Conservation (phyloP, 2,888 invertebrate genomes). For the Leistus spinibarbis region DNA sequence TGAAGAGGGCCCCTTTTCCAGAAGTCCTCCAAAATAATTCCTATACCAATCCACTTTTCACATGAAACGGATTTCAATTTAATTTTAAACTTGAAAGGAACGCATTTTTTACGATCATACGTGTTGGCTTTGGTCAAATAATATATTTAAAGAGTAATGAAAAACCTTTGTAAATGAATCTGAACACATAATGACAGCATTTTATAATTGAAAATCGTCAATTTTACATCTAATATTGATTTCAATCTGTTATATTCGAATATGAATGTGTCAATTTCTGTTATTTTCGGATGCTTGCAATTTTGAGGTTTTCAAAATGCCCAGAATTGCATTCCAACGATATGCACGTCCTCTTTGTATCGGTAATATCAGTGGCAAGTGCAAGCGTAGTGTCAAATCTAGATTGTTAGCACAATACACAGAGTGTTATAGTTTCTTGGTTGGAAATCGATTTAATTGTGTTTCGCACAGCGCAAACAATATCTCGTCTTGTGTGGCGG, state of each 20-base stretch:
- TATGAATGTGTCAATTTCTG: no score
- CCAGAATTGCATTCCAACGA: background rate
- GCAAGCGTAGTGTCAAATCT: background rate
- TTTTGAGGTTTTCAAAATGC: no score
- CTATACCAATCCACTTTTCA: slow-evolving; percentile 14
- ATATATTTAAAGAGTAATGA: background rate
- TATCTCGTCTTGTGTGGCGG: background rate
- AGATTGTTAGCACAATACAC: background rate
- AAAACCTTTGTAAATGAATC: background rate
- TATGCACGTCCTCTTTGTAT: background rate
- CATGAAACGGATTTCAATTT: slow-evolving; percentile 29
- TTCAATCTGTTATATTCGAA: no score
- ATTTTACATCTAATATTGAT: no score
- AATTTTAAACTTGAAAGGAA: slow-evolving; percentile 21
- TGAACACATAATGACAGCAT: no score
- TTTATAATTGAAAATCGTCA: no score
- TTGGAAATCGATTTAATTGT: slow-evolving; percentile 14
- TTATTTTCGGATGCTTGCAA: no score
- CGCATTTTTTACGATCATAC: background rate
- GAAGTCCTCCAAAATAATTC: slow-evolving; percentile 23
- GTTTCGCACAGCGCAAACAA: slow-evolving; percentile 10
- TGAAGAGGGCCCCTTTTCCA: slow-evolving; percentile 7
- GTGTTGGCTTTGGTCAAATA: background rate
- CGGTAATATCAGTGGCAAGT: background rate
- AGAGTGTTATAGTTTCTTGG: background rate